These are phyloP conservation scores for Drosophila rubida DNA, from an alignment of 2,888 invertebrate species.

Conservation along the genomic window DNA sequence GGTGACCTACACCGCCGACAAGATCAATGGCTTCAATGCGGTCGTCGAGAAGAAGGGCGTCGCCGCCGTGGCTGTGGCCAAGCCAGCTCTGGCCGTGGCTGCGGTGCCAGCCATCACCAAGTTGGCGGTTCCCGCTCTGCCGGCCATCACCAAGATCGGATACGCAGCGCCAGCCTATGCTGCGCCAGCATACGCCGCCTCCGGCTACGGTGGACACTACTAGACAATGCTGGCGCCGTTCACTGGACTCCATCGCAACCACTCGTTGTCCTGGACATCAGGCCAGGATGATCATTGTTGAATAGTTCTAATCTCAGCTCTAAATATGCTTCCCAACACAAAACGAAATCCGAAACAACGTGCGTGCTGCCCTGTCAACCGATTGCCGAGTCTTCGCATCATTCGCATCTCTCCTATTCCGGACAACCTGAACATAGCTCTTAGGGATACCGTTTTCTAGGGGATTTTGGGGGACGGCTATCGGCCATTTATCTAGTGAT, in stretches of 20 bases:
- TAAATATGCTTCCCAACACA: conserved; percentile 13
- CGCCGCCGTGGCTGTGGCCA: conserved; percentile 62
- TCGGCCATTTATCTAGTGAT: conserved; percentile 73
- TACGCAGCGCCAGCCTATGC: conserved; percentile 58
- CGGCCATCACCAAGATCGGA: conserved; percentile 60
- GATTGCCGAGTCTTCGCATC: conserved; percentile 16
- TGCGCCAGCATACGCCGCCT: conserved; percentile 57
- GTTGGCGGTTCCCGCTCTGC: conserved; percentile 59
- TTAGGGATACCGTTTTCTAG: conserved; percentile 61
- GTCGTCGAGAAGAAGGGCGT: conserved; percentile 82
- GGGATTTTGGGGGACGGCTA: conserved; percentile 59
- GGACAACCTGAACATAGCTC: conserved; percentile 27
- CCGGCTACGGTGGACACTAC: conserved; percentile 63
- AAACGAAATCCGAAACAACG: conserved; percentile 41
- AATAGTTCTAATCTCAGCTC: conserved; percentile 63
- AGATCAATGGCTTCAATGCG: conserved; percentile 84
- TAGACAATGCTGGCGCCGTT: conserved; percentile 27
- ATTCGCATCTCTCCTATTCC: conserved; percentile 6
- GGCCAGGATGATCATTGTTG: conserved; percentile 46
- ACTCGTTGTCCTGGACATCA: conserved; percentile 19
- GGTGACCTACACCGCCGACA: conserved; percentile 84
- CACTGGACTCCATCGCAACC: background rate
- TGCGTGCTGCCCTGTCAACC: conserved; percentile 57
- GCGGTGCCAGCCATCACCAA: conserved; percentile 74
- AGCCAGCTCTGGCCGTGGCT: conserved; percentile 58